Evolutionary conservation across 2,113 vertebrate species (phyloP).

Genomic region (Rhabdomys dilectus): DNA sequence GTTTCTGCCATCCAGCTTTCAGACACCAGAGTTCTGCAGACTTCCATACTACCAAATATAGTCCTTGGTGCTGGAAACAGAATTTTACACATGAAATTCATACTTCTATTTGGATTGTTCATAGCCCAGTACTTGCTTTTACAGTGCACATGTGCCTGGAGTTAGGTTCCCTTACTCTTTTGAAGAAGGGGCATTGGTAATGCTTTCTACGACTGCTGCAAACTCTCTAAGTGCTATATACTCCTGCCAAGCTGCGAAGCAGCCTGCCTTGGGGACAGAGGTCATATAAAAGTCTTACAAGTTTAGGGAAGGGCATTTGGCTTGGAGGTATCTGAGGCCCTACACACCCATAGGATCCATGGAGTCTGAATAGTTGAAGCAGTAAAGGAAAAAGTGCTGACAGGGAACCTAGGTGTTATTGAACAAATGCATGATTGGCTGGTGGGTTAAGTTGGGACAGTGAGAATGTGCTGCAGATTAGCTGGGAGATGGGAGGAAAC

Average conservation of each 20-base stretch:
- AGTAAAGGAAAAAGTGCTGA: background rate
- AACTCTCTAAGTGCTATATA: background rate
- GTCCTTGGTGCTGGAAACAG: background rate
- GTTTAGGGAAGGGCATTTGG: background rate
- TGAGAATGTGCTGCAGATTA: background rate
- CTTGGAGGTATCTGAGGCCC: background rate
- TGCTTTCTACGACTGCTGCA: background rate
- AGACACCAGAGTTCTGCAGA: background rate
- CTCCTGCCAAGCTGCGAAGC: background rate
- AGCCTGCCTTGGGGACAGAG: background rate
- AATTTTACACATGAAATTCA: conserved; percentile 12
- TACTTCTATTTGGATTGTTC: conserved; percentile 17
- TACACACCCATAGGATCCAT: background rate
- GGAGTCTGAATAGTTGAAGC: background rate
- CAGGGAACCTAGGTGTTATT: background rate
- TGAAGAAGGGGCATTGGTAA: background rate
- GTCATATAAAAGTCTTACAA: background rate
- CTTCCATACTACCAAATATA: background rate
- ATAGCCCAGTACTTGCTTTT: background rate
- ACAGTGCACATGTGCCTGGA: background rate
- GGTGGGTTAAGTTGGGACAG: background rate
- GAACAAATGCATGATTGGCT: background rate
- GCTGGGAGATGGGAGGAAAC: background rate
- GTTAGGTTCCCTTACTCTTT: background rate
- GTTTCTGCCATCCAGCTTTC: background rate